Base-by-base conservation (phyloP, 2,888 invertebrate genomes). In the Plebejus anna region DNA sequence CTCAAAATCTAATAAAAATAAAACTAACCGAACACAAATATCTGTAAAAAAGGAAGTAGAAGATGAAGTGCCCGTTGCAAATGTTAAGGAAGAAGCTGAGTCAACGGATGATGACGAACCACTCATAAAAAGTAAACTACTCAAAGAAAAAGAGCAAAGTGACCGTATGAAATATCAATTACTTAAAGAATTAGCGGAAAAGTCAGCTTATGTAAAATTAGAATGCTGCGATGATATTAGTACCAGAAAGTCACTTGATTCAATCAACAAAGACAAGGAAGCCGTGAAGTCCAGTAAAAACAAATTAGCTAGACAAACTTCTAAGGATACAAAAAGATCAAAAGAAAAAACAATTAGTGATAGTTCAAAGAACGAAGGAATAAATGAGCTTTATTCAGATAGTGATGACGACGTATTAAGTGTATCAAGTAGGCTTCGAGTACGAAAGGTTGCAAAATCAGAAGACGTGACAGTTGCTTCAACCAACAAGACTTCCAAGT, bases 161-260 rank as follows among this genome's bases (percentile, higher is more conserved):
- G 88, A 91, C 75, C 87, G 86, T 57, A 82, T 91, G 13, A 92
- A 93, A 81, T 90, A 88, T 80, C 89, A 91, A 81, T 80, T 93
- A 77, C 80, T 92, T 75, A 93, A 91, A 84, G 93, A 94, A 81
- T 87, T 92, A 78, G 90, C 94, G 0, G 90, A 92, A 85, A 93
- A 93, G 84, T 91, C 93, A 36, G 90, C 93, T 6, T 92, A 92
- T 81, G 94, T 94, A 36, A 94, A 94, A 83, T 82, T 94, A 78
- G 92, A 94, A 83, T 92, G 92, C 84, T 94, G 91, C 82, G 91
- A 94, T 83, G 92, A 91, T 86, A 89, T 89, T 83, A 91, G 86
- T 83, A 87, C 85, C 75, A 90, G 89, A 83, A 90, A 88, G 82
- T 92, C 91, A 28, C 81, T 87, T 72, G 91, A 91, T 79, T 86